Conservation (phyloP, 2,113 vertebrate genomes). For the Paratilapia polleni region DNA sequence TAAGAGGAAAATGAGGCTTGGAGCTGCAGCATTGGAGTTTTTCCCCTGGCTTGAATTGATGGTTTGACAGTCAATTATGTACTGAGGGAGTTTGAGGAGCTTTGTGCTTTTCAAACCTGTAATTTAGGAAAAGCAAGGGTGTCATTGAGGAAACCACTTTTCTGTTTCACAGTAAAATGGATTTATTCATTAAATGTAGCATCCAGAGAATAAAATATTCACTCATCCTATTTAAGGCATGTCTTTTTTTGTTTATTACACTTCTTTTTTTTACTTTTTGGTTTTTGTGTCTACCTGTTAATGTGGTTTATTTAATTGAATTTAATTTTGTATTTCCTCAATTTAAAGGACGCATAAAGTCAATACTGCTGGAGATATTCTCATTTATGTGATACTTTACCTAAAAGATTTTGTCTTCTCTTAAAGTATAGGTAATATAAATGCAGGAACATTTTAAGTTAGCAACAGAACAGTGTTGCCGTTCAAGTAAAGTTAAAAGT, state of each 20-base stretch:
- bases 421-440: background rate
- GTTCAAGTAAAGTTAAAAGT: background rate
- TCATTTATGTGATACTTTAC: too few species aligned
- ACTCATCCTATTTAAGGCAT: background rate
- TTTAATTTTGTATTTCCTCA: rapidly evolving
- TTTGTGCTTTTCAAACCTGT: background rate
- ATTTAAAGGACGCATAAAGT: background rate
- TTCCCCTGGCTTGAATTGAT: background rate
- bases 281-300: background rate
- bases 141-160: background rate
- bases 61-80: background rate
- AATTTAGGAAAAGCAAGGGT: slow-evolving; percentile 16
- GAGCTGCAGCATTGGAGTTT: background rate
- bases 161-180: background rate
- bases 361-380: rapidly evolving
- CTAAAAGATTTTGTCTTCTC: too few species aligned
- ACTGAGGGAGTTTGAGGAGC: slow-evolving; percentile 7
- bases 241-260: rapidly evolving
- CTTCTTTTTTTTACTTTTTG: background rate
- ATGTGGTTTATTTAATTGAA: background rate
- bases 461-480: background rate
- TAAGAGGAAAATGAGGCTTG: background rate
- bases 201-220: background rate
- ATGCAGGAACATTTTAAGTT: background rate
- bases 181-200: background rate